Conservation (phyloP, 1,140 invertebrate genomes). For the Thaumetopoea pityocampa region DNA sequence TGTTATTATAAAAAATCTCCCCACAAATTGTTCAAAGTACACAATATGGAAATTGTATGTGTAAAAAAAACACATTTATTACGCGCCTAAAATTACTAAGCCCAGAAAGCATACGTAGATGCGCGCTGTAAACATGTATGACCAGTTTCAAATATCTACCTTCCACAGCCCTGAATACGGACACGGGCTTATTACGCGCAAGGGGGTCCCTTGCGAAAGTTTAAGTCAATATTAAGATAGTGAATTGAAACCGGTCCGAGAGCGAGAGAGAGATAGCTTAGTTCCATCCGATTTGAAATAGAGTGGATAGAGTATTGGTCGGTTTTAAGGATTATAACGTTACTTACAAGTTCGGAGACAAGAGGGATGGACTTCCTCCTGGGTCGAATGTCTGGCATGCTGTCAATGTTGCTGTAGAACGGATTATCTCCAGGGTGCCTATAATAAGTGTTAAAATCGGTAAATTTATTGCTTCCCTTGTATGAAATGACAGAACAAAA, state of each 20-base stretch:
- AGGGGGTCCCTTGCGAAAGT: slow-evolving; percentile 9
- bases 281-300: slow-evolving; percentile 38
- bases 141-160: slow-evolving; percentile 66
- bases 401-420: slow-evolving; percentile 99
- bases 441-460: no score
- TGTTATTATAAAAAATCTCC: slow-evolving; percentile 18
- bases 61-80: slow-evolving; percentile 74
- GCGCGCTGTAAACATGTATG: slow-evolving; percentile 65
- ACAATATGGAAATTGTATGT: slow-evolving; percentile 53
- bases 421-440: slow-evolving; percentile 96
- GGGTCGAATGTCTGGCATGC: slow-evolving; percentile 98
- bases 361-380: slow-evolving; percentile 97
- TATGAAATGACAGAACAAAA: no score
- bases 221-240: slow-evolving; percentile 34
- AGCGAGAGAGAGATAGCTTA: slow-evolving; percentile 50
- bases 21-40: slow-evolving; percentile 45
- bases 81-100: slow-evolving; percentile 73
- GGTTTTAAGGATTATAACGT: slow-evolving; percentile 22
- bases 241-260: slow-evolving; percentile 61
- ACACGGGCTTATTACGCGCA: slow-evolving; percentile 16
- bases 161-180: slow-evolving; percentile 21
- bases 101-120: slow-evolving; percentile 67
- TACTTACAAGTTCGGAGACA: slow-evolving; percentile 98
- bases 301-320: slow-evolving; percentile 24
- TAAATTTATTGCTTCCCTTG: no score